phyloP scores from a whole-genome alignment of 2,888 invertebrate species.

The Nezara viridula region DNA sequence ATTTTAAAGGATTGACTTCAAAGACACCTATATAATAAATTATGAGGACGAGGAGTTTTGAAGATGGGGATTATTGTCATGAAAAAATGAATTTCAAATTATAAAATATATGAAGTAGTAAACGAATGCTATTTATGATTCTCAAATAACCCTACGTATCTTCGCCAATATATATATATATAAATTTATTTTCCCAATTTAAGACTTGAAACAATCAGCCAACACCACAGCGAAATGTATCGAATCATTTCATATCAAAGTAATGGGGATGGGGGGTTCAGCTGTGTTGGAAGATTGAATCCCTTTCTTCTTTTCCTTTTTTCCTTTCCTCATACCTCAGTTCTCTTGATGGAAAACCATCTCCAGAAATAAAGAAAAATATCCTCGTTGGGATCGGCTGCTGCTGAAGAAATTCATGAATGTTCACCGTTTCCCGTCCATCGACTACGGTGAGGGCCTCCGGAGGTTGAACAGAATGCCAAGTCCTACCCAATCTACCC shows the following conservation, averaged over 20 bases:
- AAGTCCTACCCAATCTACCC: background rate
- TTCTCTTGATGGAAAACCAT: slow-evolving; percentile 16
- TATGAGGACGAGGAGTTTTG: too few relatives aligned
- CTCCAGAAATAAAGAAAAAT: slow-evolving; percentile 19
- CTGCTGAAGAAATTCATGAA: slow-evolving; percentile 31
- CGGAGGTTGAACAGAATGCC: background rate
- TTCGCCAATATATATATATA: too few relatives aligned
- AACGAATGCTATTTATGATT: too few relatives aligned
- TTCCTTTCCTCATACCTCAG: background rate
- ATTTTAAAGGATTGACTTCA: too few relatives aligned
- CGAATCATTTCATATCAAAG: slow-evolving; percentile 22
- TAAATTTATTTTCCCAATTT: background rate
- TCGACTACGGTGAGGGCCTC: background rate
- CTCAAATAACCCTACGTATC: too few relatives aligned
- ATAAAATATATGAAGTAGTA: too few relatives aligned
- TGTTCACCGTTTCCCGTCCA: background rate
- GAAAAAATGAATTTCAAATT: too few relatives aligned
- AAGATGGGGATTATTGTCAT: too few relatives aligned
- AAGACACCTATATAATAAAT: too few relatives aligned
- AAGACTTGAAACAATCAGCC: background rate
- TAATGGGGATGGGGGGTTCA: slow-evolving; percentile 11
- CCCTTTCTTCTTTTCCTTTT: background rate
- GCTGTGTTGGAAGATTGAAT: slow-evolving; percentile 17
- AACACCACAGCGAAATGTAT: background rate
- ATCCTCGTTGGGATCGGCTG: background rate